Evolutionary conservation across 92 coral and sea anemone species (phyloP), one percentile per base, ranked within the genome.

Genomic region (Isaurus tuberculatus): DNA sequence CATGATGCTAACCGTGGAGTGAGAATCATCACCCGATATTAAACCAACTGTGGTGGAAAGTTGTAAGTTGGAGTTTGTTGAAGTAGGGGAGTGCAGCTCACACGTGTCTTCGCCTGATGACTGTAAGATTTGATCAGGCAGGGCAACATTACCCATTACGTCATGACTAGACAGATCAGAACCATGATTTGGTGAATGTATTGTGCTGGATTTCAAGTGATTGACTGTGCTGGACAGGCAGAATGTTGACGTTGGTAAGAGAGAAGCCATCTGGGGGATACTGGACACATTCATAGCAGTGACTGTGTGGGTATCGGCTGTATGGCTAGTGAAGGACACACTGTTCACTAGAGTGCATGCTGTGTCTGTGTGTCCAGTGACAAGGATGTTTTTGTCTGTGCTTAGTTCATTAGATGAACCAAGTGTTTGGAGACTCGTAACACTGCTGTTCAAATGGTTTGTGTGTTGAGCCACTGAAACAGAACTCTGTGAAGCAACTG

Each of bases 81-180:
- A 84, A 29, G 86, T 55, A 0, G 92, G 70, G 1, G 90, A 86
- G 26, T 91, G 73, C 30, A 92, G 70, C 33, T 83, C 92, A 13
- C 86, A 73, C 0, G 94, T 84, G 32, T 95, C 98, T 25, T 96
- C 99, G 8, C 91, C 88, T 28, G 89, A 94, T 17, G 97, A 84
- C 30, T 96, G 99, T 13, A 96, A 87, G 72, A 96, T 94, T 65
- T 96, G 90, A 34, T 96, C 99, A 3, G 99, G 99, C 30, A 96
- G 88, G n/a, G 86, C 92, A 29, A 94, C 97, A 64, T 92, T 95
- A 1, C 98, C 90, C 29, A 91, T 93, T 69, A 94, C 73, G 9
- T 89, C 99, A 49, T 73, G 61, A 72, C 80, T 78, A 79, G 74
- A 77, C 75, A 80, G 43, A 63, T 83, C 75, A 81, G 83, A 78